Evolutionary conservation across 2,113 vertebrate genomes (phyloP).

Genomic region (Perca flavescens): DNA sequence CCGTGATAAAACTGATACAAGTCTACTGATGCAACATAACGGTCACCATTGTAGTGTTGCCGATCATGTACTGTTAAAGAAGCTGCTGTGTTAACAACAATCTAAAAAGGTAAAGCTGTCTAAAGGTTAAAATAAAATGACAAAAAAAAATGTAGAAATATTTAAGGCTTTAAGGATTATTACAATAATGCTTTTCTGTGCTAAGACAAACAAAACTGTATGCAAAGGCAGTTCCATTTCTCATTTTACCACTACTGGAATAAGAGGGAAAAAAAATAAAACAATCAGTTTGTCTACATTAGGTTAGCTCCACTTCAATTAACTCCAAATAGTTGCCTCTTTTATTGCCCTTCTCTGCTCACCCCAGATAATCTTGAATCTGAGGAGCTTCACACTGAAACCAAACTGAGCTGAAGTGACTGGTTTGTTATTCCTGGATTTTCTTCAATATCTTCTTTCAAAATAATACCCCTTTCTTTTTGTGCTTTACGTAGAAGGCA

Average conservation of each 20-base stretch:
- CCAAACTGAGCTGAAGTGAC: slow-evolving; percentile 37
- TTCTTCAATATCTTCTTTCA: slow-evolving; percentile 5
- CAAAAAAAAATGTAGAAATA: slow-evolving; percentile 55
- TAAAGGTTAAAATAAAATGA: slow-evolving; percentile 72
- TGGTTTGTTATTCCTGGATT: slow-evolving; percentile 39
- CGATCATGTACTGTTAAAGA: slow-evolving; percentile 59
- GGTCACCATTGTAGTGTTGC: slow-evolving; percentile 65
- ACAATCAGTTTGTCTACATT: slow-evolving; percentile 80
- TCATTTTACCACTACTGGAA: slow-evolving; percentile 59
- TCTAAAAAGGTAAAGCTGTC: slow-evolving; percentile 65
- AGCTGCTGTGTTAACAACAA: slow-evolving; percentile 65
- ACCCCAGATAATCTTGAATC: slow-evolving; percentile 9
- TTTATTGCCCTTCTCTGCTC: slow-evolving; percentile 2
- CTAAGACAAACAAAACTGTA: slow-evolving; percentile 61
- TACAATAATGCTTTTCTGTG: slow-evolving; percentile 71
- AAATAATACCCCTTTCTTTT: slow-evolving; percentile 14
- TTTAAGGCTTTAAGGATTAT: slow-evolving; percentile 82
- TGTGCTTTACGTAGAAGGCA: slow-evolving; percentile 44
- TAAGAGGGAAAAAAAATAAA: slow-evolving; percentile 53
- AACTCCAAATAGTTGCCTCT: slow-evolving; percentile 55
- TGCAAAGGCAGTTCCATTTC: slow-evolving; percentile 51
- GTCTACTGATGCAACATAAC: slow-evolving; percentile 50
- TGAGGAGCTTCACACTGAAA: slow-evolving; percentile 43
- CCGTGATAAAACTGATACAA: slow-evolving; percentile 55
- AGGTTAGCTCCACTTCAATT: slow-evolving; percentile 74